A percentile compares a stretch with the other conserved stretches of the same genome.
Conservation (phyloP, 2,888 invertebrate genomes). For the Leucania comma region DNA sequence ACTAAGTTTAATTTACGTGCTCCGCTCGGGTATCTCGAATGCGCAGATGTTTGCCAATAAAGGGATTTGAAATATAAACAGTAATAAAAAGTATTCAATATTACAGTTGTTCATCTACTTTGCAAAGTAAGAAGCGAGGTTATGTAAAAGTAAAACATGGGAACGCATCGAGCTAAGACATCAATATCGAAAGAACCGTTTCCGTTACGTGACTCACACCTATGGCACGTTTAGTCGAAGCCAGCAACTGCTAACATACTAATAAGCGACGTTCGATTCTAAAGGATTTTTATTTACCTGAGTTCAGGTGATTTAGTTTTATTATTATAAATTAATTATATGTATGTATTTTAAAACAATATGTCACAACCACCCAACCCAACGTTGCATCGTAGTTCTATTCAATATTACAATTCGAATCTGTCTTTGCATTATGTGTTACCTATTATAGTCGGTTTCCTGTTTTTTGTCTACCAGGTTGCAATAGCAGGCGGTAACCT, state of each 20-base stretch:
- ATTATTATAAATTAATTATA: neutral
- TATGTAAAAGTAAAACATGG: conserved; percentile 76
- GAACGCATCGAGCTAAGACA: conserved; percentile 82
- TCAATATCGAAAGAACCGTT: conserved; percentile 87
- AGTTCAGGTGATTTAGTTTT: conserved; percentile 14
- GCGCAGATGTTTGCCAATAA: conserved; percentile 87
- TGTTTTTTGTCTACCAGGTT: conserved; percentile 52
- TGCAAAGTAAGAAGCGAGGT: conserved; percentile 56
- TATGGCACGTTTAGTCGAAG: conserved; percentile 85
- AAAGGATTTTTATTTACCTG: conserved; percentile 40
- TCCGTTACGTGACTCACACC: conserved; percentile 90
- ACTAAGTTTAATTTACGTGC: conserved; percentile 83
- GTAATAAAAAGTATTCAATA: conserved; percentile 63
- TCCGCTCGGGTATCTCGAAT: conserved; percentile 71
- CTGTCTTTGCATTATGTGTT: conserved; percentile 2
- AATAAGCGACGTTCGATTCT: conserved; percentile 69
- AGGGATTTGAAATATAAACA: conserved; percentile 70
- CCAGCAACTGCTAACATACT: conserved; percentile 86
- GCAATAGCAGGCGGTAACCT: conserved; percentile 65
- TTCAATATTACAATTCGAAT: conserved; percentile 8
- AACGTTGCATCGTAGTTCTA: neutral
- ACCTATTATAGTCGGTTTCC: conserved; percentile 28
- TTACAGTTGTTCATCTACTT: conserved; percentile 58
- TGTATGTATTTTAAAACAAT: neutral
- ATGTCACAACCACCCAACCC: neutral